Conservation (phyloP, 2,888 invertebrate genomes). For the Onchidella celtica region DNA sequence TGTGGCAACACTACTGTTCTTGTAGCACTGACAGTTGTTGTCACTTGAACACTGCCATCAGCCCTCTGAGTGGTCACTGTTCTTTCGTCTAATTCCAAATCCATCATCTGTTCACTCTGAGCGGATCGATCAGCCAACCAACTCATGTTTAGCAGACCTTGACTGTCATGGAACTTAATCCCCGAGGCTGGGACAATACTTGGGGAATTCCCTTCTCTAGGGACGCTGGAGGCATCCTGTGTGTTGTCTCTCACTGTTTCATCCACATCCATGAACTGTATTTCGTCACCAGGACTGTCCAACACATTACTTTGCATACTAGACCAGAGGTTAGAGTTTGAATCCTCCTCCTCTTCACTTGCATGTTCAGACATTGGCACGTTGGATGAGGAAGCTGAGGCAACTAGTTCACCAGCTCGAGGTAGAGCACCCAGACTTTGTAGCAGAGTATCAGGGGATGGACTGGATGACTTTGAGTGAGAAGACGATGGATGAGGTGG, state of each 20-base stretch:
- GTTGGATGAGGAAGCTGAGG: background rate
- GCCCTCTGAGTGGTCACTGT: background rate
- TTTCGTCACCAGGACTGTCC: constrained; percentile 52
- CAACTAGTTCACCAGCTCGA: background rate
- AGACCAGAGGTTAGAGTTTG: background rate
- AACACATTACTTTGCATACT: constrained; percentile 42
- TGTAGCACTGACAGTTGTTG: background rate
- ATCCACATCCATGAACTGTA: constrained; percentile 3
- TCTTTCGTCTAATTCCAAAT: background rate
- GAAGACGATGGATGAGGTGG: background rate
- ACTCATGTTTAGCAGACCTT: background rate
- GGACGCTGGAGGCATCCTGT: background rate
- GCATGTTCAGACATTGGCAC: background rate
- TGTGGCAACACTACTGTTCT: background rate
- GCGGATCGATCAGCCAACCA: background rate
- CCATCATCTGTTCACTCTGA: background rate
- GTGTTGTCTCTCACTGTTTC: background rate
- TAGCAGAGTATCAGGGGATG: background rate
- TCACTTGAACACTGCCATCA: background rate
- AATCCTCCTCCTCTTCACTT: background rate
- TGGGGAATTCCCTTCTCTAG: background rate
- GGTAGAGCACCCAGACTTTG: background rate
- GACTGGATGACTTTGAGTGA: too few relatives aligned
- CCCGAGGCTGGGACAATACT: background rate
- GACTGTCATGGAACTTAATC: background rate